These are phyloP conservation scores for Aphis gossypii DNA, from an alignment of 1,140 invertebrate species.

Conservation along the genomic window DNA sequence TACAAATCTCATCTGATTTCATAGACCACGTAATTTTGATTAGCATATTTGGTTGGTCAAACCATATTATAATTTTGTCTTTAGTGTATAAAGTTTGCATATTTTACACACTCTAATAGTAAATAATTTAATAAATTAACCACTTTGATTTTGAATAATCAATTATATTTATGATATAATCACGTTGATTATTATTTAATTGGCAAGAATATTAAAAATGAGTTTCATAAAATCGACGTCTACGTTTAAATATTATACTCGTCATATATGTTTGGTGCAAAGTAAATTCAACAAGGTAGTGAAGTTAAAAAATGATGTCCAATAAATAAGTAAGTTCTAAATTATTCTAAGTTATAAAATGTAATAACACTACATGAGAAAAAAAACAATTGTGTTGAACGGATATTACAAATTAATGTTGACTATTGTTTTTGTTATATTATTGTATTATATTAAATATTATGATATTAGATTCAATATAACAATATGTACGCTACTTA, in stretches of 20 bases:
- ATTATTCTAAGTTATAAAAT: too few relatives aligned
- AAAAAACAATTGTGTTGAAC: background rate
- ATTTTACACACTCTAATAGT: background rate
- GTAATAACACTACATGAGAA: too few relatives aligned
- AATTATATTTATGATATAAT: background rate
- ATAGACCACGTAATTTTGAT: background rate
- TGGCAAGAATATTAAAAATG: background rate
- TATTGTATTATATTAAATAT: background rate
- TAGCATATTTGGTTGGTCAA: slow-evolving; percentile 1
- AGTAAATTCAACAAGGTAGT: too few relatives aligned
- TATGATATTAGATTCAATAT: background rate
- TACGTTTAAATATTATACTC: background rate
- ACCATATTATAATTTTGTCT: slow-evolving; percentile 2
- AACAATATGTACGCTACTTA: too few relatives aligned
- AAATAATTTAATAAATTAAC: background rate
- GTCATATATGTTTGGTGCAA: too few relatives aligned
- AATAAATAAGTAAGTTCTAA: too few relatives aligned
- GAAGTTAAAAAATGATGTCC: too few relatives aligned
- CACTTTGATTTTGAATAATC: background rate
- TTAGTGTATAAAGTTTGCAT: background rate
- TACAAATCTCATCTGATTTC: background rate
- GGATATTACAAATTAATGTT: background rate
- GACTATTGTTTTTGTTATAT: background rate
- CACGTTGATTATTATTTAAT: background rate
- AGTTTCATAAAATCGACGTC: background rate